These are phyloP conservation scores for Zoanthus gigantus DNA, from an alignment of 92 coral and sea anemone genomes.

Conservation along the genomic window DNA sequence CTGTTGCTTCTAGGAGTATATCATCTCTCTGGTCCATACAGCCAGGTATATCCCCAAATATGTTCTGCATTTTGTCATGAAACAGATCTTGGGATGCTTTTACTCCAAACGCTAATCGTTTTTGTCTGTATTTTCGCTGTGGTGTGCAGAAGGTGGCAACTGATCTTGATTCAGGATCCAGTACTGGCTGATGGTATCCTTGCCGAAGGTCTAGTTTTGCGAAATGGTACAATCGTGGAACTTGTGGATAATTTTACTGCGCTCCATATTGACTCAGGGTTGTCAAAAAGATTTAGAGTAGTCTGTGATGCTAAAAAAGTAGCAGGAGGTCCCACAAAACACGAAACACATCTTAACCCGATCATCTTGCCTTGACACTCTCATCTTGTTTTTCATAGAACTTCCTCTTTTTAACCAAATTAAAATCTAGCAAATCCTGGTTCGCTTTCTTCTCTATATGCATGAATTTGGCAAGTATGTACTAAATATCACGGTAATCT, in stretches of 20 bases:
- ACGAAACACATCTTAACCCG: too few species aligned
- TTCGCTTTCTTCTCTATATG: too few species aligned
- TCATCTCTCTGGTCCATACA: conserved; percentile 62
- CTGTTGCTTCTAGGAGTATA: conserved; percentile 33
- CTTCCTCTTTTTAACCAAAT: too few species aligned
- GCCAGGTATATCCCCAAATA: conserved; percentile 60
- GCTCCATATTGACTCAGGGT: conserved; percentile 35
- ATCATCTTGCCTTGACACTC: too few species aligned
- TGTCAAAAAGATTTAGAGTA: too few species aligned
- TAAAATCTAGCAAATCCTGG: too few species aligned
- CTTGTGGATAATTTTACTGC: conserved; percentile 49
- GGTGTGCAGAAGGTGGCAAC: conserved; percentile 67
- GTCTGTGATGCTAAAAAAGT: too few species aligned
- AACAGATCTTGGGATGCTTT: conserved; percentile 67
- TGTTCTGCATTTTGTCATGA: conserved; percentile 63
- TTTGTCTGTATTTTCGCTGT: conserved; percentile 55
- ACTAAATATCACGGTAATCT: too few species aligned
- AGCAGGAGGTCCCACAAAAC: too few species aligned
- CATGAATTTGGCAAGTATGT: too few species aligned
- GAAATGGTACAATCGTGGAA: conserved; percentile 57
- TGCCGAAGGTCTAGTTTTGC: conserved; percentile 64
- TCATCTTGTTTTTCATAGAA: too few species aligned
- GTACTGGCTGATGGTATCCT: conserved; percentile 59
- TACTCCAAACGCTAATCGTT: conserved; percentile 63
- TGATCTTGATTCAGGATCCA: conserved; percentile 56